Conservation (phyloP, 1,140 invertebrate genomes). For the Lepidotrigona ventralis region DNA sequence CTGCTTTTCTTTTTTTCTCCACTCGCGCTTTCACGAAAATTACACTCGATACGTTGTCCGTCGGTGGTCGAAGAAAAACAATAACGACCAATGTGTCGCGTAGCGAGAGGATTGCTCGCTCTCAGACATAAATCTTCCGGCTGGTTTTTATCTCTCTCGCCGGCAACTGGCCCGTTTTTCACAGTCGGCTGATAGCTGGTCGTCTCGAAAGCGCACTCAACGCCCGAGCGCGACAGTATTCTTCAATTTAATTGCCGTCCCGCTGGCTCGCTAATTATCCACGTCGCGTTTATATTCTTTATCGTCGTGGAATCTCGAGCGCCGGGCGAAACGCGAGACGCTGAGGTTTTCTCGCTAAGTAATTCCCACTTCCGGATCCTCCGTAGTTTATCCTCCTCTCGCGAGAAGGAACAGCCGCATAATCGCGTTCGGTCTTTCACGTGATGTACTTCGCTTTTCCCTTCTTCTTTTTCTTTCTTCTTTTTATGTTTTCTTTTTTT, state of each 20-base stretch:
- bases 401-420: neutral
- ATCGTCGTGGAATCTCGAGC: neutral
- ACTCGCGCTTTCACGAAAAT: conserved; percentile 13
- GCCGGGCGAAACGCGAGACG: neutral
- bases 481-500: neutral
- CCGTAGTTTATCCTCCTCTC: neutral
- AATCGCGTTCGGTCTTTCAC: neutral
- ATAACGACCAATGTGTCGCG: conserved; percentile 19
- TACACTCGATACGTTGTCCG: neutral
- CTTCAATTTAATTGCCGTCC: conserved; percentile 50
- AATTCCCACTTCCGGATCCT: conserved; percentile 9
- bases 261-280: conserved; percentile 39
- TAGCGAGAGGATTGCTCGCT: conserved; percentile 6
- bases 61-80: conserved; percentile 13
- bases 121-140: conserved; percentile 37
- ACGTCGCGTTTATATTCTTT: conserved; percentile 18
- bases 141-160: neutral
- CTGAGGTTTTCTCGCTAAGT: conserved; percentile 3
- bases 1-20: too few species aligned
- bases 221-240: conserved; percentile 14
- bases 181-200: conserved; percentile 17
- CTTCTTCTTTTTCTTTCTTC: too few species aligned
- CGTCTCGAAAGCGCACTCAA: conserved; percentile 26
- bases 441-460: neutral
- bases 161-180: neutral